These are phyloP conservation scores for Rotaria socialis DNA, from an alignment of 2,888 invertebrate genomes.

Conservation along the genomic window DNA sequence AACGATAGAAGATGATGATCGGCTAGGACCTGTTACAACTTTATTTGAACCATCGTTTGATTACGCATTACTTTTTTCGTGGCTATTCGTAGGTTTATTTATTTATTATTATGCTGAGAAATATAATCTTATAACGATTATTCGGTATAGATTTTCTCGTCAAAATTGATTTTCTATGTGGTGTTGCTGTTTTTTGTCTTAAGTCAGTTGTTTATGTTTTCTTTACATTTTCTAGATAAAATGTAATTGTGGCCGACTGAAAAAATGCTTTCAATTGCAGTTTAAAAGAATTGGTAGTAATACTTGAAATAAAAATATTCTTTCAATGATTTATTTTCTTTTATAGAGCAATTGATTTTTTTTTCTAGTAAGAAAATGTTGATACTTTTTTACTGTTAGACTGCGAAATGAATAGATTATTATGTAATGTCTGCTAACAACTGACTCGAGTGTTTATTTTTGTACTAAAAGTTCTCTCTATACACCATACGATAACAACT, in stretches of 20 bases:
- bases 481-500: no score
- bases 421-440: no score
- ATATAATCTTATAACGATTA: not conserved
- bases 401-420: no score
- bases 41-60: conserved; percentile 24
- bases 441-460: no score
- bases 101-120: conserved; percentile 12
- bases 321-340: no score
- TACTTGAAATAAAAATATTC: no score
- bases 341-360: no score
- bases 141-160: not conserved
- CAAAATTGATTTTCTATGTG: not conserved
- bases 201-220: not conserved
- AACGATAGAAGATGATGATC: not conserved
- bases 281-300: no score
- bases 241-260: not conserved
- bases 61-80: not conserved
- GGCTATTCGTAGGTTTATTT: conserved; percentile 11
- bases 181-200: not conserved
- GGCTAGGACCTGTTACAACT: not conserved
- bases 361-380: no score
- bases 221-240: not conserved
- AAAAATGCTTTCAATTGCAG: no score
- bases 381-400: no score
- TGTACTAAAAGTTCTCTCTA: no score